Evolutionary conservation across 2,797 vertebrate species (phyloP), one percentile per base, ranked within the genome.

Genomic region (Buceros bicornis): DNA sequence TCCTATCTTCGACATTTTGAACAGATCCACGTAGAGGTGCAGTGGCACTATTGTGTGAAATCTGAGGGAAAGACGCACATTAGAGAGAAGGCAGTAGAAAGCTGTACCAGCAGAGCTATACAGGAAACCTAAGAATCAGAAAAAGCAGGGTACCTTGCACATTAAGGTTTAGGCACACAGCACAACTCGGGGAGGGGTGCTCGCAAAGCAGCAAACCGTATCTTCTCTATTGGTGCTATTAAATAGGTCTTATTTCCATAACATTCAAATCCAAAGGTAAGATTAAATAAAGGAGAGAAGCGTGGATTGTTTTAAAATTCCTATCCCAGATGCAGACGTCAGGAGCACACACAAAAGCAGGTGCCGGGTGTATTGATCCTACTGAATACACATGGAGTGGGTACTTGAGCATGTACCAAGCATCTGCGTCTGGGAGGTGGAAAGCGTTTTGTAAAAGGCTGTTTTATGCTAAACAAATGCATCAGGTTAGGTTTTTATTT

Each of bases 401-500:
- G 94, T 94, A 91, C 93, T 97, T 96, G 71, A 96, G 89, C 93
- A 79, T 76, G 83, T 90, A 91, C 82, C 79, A 64, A 87, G 91
- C 95, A 93, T 87, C 90, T 91, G 90, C 2, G 4, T 24, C 65
- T 66, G 82, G 67, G 92, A 94, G 85, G 90, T 48, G 76, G 92
- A 51, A 87, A 72, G 73, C 1, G 3, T 81, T 93, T 82, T 78
- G 76, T 66, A 87, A 85, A 93, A 89, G 62, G 65, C 91, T 92
- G 69, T 10, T 90, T 89, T 77, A 61, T 86, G 91, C 85, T 81
- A 57, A 87, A 95, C 69, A 94, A 97, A 95, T 58, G 78, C 86
- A 95, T 80, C 79, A 89, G 89, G 94, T 93, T 91, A 92, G 83
- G 86, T 79, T 97, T 96, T 92, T 93, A 87, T 91, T 92, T 67